Evolutionary conservation across 2,113 vertebrate genomes (phyloP), one percentile per base, ranked within the genome.

Genomic region (Monopterus albus): DNA sequence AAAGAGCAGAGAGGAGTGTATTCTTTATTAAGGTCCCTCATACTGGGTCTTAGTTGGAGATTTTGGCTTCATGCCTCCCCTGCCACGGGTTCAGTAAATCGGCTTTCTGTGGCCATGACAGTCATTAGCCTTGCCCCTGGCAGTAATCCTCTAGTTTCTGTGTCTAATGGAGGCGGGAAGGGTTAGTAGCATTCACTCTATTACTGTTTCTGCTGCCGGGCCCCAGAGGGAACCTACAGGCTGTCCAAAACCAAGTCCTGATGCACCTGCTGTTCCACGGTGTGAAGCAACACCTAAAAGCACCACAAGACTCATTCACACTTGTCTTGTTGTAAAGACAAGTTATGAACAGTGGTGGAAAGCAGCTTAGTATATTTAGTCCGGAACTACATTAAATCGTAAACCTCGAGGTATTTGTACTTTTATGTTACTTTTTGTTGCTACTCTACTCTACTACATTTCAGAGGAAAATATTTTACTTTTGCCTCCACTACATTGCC

Each of bases 61-160:
- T 88, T 88, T 88, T 75, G 85, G 88, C 85, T 87, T 91, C 87
- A 88, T 78, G 88, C 89, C 83, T 88, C 70, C n/a, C 67, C 82
- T 83, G 86, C 88, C 70, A 81, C 83, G 60, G 86, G 87, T 85
- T 87, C 82, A 68, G 76, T 80, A 91, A 92, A 91, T 90, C 91
- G 89, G 88, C 88, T 92, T 92, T 89, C 86, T 88, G 83, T 79
- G 66, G 82, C 89, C 88, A 86, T 88, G 85, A 89, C 88, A 88
- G 91, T 89, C 89, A 92, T 92, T 91, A 92, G 89, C 85, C 85
- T 75, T 84, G 85, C 63, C 83, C 86, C 86, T 85, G 85, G 88
- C 77, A 82, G 88, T 91, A 92, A 91, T 92, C 89, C 89, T 87
- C 83, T 65, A 70, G 76, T 87, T 87, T 88, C 86, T 89, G 86